Percentiles rank a stretch among this genome's conserved stretches.
phyloP scores from a whole-genome alignment of 2,888 invertebrate genomes.

The Caenorhabditis sp. region DNA sequence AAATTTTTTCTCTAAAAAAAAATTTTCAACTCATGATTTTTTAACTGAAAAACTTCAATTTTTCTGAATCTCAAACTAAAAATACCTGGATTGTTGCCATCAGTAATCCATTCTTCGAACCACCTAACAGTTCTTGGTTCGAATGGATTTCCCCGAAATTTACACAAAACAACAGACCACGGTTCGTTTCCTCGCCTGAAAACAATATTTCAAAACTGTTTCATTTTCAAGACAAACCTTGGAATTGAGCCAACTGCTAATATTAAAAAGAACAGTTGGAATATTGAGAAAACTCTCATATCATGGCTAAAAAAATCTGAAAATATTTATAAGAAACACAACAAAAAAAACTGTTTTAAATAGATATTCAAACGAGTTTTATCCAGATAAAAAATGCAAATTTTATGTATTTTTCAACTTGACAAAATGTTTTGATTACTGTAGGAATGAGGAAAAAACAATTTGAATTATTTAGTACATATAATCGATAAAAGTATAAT shows the following conservation, averaged over 20 bases:
- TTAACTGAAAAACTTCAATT: neutral
- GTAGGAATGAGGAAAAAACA: no score
- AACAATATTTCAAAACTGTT: constrained; percentile 5
- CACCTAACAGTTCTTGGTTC: constrained; percentile 62
- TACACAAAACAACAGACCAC: constrained; percentile 65
- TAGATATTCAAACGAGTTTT: neutral
- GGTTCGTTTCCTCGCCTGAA: constrained; percentile 40
- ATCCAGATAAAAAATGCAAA: neutral
- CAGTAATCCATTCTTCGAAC: constrained; percentile 61
- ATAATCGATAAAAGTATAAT: neutral
- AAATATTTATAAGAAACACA: neutral
- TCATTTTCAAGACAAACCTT: neutral
- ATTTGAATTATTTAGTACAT: neutral
- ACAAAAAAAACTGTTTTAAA: neutral
- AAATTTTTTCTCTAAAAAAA: no score
- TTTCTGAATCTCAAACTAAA: neutral
- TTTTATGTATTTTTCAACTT: neutral
- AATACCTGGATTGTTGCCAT: constrained; percentile 52
- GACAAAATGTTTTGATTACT: no score
- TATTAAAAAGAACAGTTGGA: neutral
- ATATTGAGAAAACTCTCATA: constrained; percentile 2
- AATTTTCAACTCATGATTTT: no score
- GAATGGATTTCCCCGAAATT: constrained; percentile 43
- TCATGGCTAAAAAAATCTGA: neutral
- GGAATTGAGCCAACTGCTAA: neutral